Conservation (phyloP, 2,888 invertebrate genomes). For the Uloborus plumipes region DNA sequence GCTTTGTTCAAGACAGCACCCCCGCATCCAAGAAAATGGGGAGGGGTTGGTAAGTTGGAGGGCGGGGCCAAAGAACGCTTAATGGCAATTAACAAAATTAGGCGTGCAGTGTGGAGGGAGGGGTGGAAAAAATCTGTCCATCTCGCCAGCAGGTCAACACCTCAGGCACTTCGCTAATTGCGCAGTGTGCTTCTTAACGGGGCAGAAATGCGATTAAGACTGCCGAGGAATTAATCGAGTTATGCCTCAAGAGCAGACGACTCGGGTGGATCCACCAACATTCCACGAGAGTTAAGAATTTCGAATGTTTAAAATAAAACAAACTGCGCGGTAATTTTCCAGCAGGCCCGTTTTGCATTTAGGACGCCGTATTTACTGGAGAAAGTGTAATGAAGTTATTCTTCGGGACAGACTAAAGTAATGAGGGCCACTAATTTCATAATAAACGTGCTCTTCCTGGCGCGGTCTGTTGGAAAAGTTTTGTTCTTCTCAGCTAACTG, state of each 20-base stretch:
- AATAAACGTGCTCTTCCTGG: background rate
- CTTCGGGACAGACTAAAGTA: constrained; percentile 9
- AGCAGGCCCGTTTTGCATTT: constrained; percentile 13
- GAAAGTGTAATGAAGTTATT: constrained; percentile 39
- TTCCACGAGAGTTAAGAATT: constrained; percentile 29
- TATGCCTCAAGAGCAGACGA: constrained; percentile 20
- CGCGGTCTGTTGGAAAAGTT: too few species aligned
- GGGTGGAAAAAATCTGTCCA: too few species aligned
- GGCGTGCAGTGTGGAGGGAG: background rate
- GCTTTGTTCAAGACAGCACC: too few species aligned
- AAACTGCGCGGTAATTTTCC: constrained; percentile 9
- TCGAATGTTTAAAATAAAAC: constrained; percentile 34
- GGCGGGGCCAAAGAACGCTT: constrained; percentile 41
- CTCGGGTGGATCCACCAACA: background rate
- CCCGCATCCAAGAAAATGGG: too few species aligned
- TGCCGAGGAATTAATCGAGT: constrained; percentile 56
- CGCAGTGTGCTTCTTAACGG: constrained; percentile 34
- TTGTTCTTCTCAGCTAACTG: too few species aligned
- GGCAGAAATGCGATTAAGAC: constrained; percentile 56
- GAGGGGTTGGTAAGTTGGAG: constrained; percentile 3
- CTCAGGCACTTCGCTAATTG: constrained; percentile 55
- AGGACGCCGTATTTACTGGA: constrained; percentile 9
- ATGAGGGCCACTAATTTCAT: constrained; percentile 29
- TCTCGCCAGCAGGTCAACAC: constrained; percentile 46
- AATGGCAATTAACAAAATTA: constrained; percentile 61